phyloP scores from a whole-genome alignment of 2,888 invertebrate genomes.

The Antheraea assamensis region DNA sequence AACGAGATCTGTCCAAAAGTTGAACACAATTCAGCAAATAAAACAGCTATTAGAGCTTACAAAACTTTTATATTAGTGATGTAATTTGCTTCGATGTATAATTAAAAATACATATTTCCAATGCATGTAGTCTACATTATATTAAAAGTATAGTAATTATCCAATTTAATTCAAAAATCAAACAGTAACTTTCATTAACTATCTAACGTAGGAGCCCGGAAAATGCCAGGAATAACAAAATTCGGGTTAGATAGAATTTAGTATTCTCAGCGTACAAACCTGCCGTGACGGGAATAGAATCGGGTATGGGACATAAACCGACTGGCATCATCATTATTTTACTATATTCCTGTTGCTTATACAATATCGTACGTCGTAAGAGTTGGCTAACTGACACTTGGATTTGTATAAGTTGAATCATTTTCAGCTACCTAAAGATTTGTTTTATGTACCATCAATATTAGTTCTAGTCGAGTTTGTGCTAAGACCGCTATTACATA shows the following conservation, averaged over 20 bases:
- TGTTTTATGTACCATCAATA: no score
- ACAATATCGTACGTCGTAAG: neutral
- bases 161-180: neutral
- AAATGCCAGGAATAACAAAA: slow-evolving; percentile 39
- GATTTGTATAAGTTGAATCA: neutral
- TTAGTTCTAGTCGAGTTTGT: no score
- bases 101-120: neutral
- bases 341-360: neutral
- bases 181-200: neutral
- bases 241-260: slow-evolving; percentile 38
- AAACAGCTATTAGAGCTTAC: no score
- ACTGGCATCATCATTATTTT: slow-evolving; percentile 17
- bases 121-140: neutral
- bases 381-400: neutral
- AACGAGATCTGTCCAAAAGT: no score
- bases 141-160: neutral
- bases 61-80: no score
- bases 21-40: no score
- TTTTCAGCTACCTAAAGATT: neutral
- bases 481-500: no score
- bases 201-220: neutral
- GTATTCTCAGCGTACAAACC: slow-evolving; percentile 37
- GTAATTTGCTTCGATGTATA: no score
- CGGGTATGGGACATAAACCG: slow-evolving; percentile 23
- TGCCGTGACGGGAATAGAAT: slow-evolving; percentile 39